phyloP scores from a whole-genome alignment of 2,113 vertebrate species.

The Dromaius novaehollandiae region DNA sequence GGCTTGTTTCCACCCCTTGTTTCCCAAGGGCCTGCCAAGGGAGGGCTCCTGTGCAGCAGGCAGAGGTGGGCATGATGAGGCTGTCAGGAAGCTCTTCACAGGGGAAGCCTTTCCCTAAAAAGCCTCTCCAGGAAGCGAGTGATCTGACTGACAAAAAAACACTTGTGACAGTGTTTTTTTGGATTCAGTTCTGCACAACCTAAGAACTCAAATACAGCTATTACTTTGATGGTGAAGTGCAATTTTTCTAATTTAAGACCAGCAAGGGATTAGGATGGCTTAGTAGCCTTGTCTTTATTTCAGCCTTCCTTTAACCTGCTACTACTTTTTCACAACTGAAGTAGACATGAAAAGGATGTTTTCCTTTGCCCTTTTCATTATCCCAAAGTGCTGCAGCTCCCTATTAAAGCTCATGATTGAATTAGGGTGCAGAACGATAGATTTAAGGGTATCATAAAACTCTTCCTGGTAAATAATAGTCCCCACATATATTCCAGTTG shows the following conservation, averaged over 20 bases:
- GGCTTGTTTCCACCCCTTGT: slow-evolving; percentile 5
- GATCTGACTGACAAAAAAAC: no score
- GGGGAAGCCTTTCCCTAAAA: not conserved
- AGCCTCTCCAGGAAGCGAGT: not conserved
- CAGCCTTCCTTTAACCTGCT: not conserved
- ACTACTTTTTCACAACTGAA: slow-evolving; percentile 6
- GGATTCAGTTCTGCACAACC: not conserved
- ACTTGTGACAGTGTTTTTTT: not conserved
- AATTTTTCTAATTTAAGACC: not conserved
- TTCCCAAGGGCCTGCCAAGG: slow-evolving; percentile 5
- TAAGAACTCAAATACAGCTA: not conserved
- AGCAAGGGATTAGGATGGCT: not conserved
- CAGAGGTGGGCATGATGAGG: not conserved
- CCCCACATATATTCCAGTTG: slow-evolving; percentile 34
- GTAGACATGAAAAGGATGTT: slow-evolving; percentile 16
- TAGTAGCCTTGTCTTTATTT: not conserved
- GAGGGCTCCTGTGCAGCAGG: not conserved
- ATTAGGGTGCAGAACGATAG: not conserved
- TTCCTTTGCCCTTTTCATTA: slow-evolving; percentile 19
- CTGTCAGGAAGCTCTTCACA: not conserved
- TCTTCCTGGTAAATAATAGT: not conserved
- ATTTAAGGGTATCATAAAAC: slow-evolving; percentile 36
- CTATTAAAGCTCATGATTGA: not conserved
- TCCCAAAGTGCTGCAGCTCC: not conserved
- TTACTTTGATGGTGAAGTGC: not conserved